Percentiles rank a stretch among this genome's conserved stretches.
Conservation (phyloP, 2,113 vertebrate species). For the Pluvianellus socialis region DNA sequence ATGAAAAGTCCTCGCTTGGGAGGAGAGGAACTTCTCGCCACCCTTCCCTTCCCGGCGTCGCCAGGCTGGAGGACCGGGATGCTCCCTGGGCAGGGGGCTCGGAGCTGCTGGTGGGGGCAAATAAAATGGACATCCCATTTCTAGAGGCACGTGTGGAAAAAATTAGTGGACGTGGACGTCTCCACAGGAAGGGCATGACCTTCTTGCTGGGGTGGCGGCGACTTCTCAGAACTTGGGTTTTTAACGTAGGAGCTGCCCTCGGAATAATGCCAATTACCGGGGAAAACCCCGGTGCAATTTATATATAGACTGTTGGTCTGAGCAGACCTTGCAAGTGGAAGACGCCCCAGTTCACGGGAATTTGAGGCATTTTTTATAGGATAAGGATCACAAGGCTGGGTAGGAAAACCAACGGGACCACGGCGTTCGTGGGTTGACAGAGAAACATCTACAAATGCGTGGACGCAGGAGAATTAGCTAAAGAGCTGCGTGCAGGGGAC, state of each 20-base stretch:
- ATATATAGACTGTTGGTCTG: not conserved
- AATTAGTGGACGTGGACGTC: accelerated
- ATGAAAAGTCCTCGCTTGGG: not conserved
- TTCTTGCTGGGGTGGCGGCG: not conserved
- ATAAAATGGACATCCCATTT: not conserved
- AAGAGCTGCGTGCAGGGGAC: not conserved
- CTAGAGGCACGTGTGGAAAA: not conserved
- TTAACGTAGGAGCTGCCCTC: not conserved
- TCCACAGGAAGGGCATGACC: not conserved
- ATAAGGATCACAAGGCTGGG: not conserved
- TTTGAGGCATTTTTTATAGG: not conserved
- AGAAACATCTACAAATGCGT: not conserved
- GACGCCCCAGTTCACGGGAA: too few species aligned
- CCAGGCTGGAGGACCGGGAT: not conserved
- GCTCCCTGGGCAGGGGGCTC: not conserved
- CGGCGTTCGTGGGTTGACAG: accelerated
- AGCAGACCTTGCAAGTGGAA: not conserved
- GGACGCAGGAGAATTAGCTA: not conserved
- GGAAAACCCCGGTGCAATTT: not conserved
- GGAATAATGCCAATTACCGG: not conserved
- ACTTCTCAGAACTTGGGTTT: not conserved
- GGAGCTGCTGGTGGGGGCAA: not conserved
- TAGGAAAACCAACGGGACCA: not conserved
- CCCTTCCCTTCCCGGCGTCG: not conserved
- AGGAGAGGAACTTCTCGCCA: not conserved